Conservation (phyloP, 30 jellyfish, hydroid and myxozoan genomes). For the Hydra vulgaris region DNA sequence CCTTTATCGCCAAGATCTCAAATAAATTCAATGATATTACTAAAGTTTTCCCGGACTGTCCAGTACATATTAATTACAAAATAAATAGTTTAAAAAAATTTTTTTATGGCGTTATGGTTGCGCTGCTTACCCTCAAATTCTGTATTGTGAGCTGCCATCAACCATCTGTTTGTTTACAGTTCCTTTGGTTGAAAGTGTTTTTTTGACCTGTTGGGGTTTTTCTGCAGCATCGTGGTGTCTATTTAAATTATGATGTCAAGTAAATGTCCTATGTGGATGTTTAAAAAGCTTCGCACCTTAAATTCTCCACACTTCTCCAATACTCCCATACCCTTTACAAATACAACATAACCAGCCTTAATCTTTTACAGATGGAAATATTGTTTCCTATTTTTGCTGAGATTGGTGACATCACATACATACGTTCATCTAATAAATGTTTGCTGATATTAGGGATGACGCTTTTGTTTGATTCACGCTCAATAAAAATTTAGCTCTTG, state of each 20-base stretch:
- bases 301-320: constrained; percentile 17
- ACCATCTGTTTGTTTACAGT: too few relatives aligned
- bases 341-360: constrained; percentile 3
- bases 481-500: too few relatives aligned
- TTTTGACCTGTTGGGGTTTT: constrained; percentile 10
- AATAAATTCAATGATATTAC: too few relatives aligned
- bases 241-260: background rate
- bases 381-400: too few relatives aligned
- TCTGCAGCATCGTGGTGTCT: background rate
- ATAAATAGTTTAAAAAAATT: too few relatives aligned
- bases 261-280: constrained; percentile 16
- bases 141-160: background rate
- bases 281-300: background rate
- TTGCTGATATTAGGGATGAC: too few relatives aligned
- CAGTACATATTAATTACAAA: constrained; percentile 11
- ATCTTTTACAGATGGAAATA: constrained; percentile 1
- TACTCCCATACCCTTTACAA: background rate
- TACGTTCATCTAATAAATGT: too few relatives aligned
- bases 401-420: too few relatives aligned
- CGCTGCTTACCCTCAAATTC: background rate
- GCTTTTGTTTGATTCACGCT: too few relatives aligned
- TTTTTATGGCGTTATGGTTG: background rate
- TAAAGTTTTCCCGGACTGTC: constrained; percentile 21
- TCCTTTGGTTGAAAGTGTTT: constrained; percentile 10
- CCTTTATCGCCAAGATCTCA: too few relatives aligned